A percentile compares a stretch with the other conserved stretches of the same genome.
Evolutionary conservation across 2,797 vertebrate species (phyloP).

Genomic region (Coranthus polyacanthus): DNA sequence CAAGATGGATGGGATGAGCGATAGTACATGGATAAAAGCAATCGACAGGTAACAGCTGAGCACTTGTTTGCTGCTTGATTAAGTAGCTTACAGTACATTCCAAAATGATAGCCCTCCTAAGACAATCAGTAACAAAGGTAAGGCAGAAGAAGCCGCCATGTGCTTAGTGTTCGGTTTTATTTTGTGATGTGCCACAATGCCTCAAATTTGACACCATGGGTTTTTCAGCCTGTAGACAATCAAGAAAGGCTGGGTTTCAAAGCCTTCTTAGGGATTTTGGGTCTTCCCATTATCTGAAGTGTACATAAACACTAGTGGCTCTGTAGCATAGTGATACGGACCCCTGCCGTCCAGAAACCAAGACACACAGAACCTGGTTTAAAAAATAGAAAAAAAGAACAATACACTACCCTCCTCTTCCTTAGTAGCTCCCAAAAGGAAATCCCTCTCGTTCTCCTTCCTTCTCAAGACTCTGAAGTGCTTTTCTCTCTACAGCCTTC

Average conservation of each 20-base stretch:
- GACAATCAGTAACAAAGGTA: background rate
- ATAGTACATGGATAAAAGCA: conserved; percentile 17
- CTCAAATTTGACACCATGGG: background rate
- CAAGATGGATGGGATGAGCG: conserved; percentile 38
- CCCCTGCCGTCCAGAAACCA: conserved; percentile 30
- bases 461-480: conserved; percentile 19
- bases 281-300: conserved; percentile 17
- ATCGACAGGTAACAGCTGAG: conserved; percentile 24
- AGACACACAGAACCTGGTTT: conserved; percentile 11
- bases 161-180: background rate
- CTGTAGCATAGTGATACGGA: conserved; percentile 33
- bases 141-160: background rate
- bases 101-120: conserved; percentile 6
- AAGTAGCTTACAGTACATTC: conserved; percentile 1
- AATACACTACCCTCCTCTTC: conserved; percentile 35
- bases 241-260: conserved; percentile 11
- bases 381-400: conserved; percentile 24
- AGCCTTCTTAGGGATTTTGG: conserved; percentile 20
- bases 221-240: conserved; percentile 10
- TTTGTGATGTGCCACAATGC: background rate
- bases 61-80: conserved; percentile 21
- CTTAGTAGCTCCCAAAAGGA: conserved; percentile 38
- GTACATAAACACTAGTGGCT: conserved; percentile 38
- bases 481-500: background rate
- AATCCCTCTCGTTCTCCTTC: conserved; percentile 12